Conservation (phyloP, 2,797 vertebrate species). For the Malurus leucopterus region DNA sequence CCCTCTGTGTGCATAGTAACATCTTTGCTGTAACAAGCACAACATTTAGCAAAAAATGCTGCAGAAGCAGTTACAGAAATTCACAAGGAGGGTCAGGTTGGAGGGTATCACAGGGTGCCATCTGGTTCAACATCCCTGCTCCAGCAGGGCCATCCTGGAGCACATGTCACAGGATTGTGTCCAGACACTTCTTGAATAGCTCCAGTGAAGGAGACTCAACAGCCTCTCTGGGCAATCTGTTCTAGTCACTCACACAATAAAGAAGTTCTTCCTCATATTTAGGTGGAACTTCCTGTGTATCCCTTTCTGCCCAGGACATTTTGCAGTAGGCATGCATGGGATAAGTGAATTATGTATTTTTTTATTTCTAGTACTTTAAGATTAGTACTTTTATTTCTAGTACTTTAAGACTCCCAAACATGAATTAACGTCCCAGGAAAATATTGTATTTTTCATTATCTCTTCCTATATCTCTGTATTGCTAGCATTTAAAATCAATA, state of each 20-base stretch:
- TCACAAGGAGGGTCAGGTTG: not conserved
- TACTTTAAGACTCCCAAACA: not conserved
- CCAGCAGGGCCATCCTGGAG: not conserved
- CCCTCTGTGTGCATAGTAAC: not conserved
- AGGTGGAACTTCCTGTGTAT: not conserved
- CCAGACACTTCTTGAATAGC: not conserved
- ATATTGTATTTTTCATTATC: not conserved
- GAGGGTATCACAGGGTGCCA: accelerated
- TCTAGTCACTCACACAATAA: not conserved
- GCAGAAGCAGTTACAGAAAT: not conserved
- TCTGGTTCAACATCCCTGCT: not conserved
- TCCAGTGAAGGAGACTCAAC: no score
- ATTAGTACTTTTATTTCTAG: not conserved
- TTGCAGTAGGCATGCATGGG: not conserved
- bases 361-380: not conserved
- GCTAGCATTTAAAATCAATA: not conserved
- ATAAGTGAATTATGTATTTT: not conserved
- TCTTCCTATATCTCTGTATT: not conserved
- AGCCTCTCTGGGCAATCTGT: not conserved
- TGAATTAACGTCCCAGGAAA: not conserved
- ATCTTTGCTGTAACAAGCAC: not conserved
- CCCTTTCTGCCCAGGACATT: not conserved
- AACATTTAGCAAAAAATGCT: not conserved
- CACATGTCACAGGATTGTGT: not conserved
- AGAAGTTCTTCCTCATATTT: not conserved